Base-by-base conservation (phyloP, 2,888 invertebrate species). In the Morpho achilles region DNA sequence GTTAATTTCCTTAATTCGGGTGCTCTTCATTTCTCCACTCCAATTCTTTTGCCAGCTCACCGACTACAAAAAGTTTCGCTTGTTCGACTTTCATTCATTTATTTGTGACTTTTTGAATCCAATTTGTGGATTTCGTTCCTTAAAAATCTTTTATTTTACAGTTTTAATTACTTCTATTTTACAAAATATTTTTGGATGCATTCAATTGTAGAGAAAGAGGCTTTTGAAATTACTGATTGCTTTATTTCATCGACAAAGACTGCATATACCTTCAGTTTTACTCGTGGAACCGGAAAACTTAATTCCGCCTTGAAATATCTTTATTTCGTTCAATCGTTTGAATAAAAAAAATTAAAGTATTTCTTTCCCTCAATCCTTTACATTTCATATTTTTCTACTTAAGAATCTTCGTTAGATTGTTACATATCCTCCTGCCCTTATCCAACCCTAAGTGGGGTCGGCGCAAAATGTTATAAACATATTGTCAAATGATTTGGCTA, bases 1-100 rank as follows among this genome's bases (percentile, higher is more conserved):
- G 84, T 83, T 85, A 85, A 87, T 86, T 87, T 84, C 81, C 82
- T 80, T 85, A 87, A 87, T 85, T 86, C 82, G 76, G 74, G 73
- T 73, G 75, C 72, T 77, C 76, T 76, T 71, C 78, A 75, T 78
- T 80, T 77, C 73, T 73, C 66, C 75, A 64, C 71, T 55, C 69
- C 70, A 73, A 78, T 79, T 79, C 78, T 79, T 77, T 71, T 75
- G 76, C 75, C 74, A 75, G 67, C 72, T 72, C 58, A 65, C 66
- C 66, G 65, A 72, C 75, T 79, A 79, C 60, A 72, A 74, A 78
- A 73, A 76, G 63, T 70, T 72, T 71, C 75, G 74, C 72, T 76
- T 76, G 73, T 75, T 74, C 76, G 71, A 72, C 67, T 72, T 75
- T 73, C 75, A 74, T 74, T 71, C 71, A 72, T 74, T 75, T 67